phyloP scores from a whole-genome alignment of 2,113 vertebrate genomes.

The Picathartes gymnocephalus region DNA sequence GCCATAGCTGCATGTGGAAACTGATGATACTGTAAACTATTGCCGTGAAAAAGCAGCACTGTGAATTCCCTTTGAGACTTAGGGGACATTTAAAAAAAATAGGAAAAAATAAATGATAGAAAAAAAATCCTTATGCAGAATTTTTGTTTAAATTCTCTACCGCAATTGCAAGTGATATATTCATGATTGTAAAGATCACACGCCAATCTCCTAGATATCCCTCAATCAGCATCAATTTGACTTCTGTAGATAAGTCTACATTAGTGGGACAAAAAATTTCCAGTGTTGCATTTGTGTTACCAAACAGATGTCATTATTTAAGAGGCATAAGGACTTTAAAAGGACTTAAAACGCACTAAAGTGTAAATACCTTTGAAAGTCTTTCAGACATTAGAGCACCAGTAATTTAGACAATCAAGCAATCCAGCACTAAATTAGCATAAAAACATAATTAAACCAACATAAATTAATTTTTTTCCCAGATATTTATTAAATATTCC shows the following conservation, averaged over 20 bases:
- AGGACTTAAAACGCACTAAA: not conserved
- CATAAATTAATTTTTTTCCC: not conserved
- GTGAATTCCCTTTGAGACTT: not conserved
- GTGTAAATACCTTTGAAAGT: not conserved
- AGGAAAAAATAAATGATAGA: accelerated
- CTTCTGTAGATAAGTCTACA: not conserved
- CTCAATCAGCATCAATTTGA: not conserved
- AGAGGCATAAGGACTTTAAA: not conserved
- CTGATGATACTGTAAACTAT: not conserved
- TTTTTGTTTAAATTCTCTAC: not conserved
- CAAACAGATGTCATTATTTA: not conserved
- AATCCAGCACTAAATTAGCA: not conserved
- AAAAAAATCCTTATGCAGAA: not conserved
- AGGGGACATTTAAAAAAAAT: too few species aligned
- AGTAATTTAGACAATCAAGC: not conserved
- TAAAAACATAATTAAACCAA: not conserved
- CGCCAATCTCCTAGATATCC: not conserved
- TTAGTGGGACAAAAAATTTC: not conserved
- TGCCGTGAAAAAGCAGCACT: not conserved
- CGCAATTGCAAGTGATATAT: not conserved
- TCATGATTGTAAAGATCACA: not conserved
- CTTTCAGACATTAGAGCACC: not conserved
- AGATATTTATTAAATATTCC: not conserved
- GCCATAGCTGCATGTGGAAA: not conserved
- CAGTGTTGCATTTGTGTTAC: not conserved